Evolutionary conservation across 2,888 invertebrate species (phyloP).

Genomic region (Drosophila meridiana): DNA sequence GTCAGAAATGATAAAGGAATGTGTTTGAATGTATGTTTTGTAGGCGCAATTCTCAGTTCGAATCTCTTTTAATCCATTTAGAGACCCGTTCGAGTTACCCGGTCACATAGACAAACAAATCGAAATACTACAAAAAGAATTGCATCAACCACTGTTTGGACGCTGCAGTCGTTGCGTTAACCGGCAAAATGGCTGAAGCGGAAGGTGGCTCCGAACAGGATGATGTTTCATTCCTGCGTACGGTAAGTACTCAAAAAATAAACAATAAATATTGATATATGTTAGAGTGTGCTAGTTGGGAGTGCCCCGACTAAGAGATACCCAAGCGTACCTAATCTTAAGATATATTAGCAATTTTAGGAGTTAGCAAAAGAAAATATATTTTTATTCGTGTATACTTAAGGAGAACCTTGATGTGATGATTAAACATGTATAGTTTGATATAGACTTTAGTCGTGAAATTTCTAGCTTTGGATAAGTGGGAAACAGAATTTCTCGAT

Average conservation of each 20-base stretch:
- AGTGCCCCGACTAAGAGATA: background rate
- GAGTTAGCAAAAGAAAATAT: too few species aligned
- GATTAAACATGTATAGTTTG: too few species aligned
- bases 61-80: constrained; percentile 4
- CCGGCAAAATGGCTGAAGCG: constrained; percentile 92
- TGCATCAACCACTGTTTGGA: constrained; percentile 49
- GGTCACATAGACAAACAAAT: constrained; percentile 46
- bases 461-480: too few species aligned
- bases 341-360: too few species aligned
- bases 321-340: background rate
- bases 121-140: constrained; percentile 53
- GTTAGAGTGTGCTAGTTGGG: background rate
- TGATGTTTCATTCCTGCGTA: constrained; percentile 99
- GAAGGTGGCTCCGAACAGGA: constrained; percentile 99
- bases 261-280: background rate
- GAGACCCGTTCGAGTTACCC: constrained; percentile 53
- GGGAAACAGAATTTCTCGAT: too few species aligned
- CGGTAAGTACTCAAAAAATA: constrained; percentile 89
- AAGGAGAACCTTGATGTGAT: too few species aligned
- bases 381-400: too few species aligned
- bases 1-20: constrained; percentile 1
- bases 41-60: background rate
- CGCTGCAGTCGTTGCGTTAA: constrained; percentile 76
- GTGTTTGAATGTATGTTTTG: background rate
- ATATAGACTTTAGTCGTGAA: too few species aligned